Evolutionary conservation across 2,113 vertebrate genomes (phyloP).

Genomic region (Arizona elegans): DNA sequence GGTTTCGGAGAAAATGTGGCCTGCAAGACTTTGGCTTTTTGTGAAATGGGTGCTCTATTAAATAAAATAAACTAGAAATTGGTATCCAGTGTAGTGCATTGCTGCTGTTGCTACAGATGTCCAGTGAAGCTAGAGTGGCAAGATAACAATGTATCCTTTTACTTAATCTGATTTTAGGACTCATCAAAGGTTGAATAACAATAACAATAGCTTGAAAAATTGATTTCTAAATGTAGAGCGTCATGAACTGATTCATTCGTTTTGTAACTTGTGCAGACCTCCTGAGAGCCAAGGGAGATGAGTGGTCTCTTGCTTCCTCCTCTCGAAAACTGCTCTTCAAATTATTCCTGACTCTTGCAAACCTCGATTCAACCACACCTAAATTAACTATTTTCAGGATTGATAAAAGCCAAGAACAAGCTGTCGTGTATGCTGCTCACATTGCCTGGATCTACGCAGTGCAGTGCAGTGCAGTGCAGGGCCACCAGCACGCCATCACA

Average conservation of each 20-base stretch:
- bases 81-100: not conserved
- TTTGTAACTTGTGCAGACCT: not conserved
- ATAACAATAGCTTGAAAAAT: not conserved
- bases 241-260: not conserved
- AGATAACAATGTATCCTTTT: not conserved
- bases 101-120: not conserved
- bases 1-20: not conserved
- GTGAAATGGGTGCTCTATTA: constrained; percentile 23
- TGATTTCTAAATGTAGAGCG: not conserved
- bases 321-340: not conserved
- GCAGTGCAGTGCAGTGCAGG: not conserved
- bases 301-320: not conserved
- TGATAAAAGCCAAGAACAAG: not conserved
- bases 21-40: constrained; percentile 20
- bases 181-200: not conserved
- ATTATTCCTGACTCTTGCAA: not conserved
- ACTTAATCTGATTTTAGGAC: not conserved
- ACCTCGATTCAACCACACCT: not conserved
- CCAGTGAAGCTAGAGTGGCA: not conserved
- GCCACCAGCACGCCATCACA: not conserved
- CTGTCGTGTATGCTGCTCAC: not conserved
- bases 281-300: not conserved
- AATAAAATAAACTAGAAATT: constrained; percentile 27
- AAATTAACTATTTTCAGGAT: not conserved
- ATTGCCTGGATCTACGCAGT: not conserved